phyloP scores from a whole-genome alignment of 1,140 invertebrate species.

The Zaprionus davidi region DNA sequence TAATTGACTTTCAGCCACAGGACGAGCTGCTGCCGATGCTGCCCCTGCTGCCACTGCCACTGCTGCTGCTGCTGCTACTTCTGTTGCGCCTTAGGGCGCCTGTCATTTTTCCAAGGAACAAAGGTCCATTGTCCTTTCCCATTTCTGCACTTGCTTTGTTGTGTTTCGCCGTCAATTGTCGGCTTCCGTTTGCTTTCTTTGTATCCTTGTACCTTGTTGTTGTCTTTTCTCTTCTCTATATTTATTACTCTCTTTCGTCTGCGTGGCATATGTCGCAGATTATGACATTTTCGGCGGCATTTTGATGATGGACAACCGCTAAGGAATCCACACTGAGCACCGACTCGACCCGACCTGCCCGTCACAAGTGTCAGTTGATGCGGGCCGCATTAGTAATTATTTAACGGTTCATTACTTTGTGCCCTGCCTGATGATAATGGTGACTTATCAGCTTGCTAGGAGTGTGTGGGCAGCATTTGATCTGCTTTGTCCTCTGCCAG shows the following conservation, averaged over 20 bases:
- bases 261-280: slow-evolving; percentile 65
- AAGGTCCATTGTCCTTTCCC: slow-evolving; percentile 50
- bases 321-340: not conserved
- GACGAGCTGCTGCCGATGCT: slow-evolving; percentile 17
- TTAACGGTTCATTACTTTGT: slow-evolving; percentile 58
- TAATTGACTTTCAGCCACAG: slow-evolving; percentile 66
- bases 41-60: slow-evolving; percentile 2
- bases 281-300: slow-evolving; percentile 66
- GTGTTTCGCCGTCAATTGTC: slow-evolving; percentile 61
- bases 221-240: slow-evolving; percentile 8
- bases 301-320: slow-evolving; percentile 35
- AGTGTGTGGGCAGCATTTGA: not conserved
- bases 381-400: slow-evolving; percentile 58
- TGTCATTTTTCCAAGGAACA: slow-evolving; percentile 62
- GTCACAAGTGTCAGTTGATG: slow-evolving; percentile 49
- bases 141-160: slow-evolving; percentile 27
- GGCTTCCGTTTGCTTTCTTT: slow-evolving; percentile 70
- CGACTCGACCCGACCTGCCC: not conserved
- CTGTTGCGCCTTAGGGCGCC: slow-evolving; percentile 29
- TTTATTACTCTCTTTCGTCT: slow-evolving; percentile 27
- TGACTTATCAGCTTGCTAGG: not conserved
- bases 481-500: not conserved
- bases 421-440: not conserved
- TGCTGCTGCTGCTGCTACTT: not conserved
- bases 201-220: slow-evolving; percentile 3